These are phyloP conservation scores for Pristionchus mayeri DNA, from an alignment of 2,888 invertebrate species.

Conservation along the genomic window DNA sequence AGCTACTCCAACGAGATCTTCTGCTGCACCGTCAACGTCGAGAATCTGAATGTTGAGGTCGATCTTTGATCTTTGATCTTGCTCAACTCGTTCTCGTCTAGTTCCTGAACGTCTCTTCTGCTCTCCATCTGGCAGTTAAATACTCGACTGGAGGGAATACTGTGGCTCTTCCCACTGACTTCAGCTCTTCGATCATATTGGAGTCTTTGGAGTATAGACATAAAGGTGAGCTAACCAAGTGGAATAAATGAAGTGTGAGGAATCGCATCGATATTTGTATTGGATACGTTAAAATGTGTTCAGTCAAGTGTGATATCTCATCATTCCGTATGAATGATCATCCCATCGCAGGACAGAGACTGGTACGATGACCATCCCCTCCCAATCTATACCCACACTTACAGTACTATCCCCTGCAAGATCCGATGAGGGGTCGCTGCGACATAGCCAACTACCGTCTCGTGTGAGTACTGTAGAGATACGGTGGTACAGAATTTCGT, in stretches of 20 bases:
- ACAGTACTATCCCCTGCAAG: conserved; percentile 19
- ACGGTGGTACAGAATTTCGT: background rate
- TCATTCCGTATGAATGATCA: conserved; percentile 25
- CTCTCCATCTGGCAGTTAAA: background rate
- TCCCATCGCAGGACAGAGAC: no score
- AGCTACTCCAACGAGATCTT: background rate
- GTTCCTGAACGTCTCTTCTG: background rate
- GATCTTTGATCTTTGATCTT: conserved; percentile 14
- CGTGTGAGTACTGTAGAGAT: background rate
- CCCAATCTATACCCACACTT: background rate
- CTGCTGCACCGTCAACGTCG: background rate
- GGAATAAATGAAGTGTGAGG: no score
- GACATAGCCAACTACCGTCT: background rate
- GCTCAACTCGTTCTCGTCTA: background rate
- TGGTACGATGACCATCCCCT: background rate
- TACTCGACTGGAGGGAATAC: background rate
- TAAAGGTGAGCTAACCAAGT: background rate
- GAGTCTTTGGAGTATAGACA: background rate
- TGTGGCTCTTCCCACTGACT: background rate
- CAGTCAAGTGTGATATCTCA: background rate
- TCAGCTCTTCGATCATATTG: background rate
- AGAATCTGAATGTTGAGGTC: background rate
- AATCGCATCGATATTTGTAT: no score
- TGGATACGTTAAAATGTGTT: background rate
- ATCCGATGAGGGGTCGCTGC: background rate